Evolutionary conservation across 2,888 invertebrate genomes (phyloP).

Genomic region (Dioctria linearis): DNA sequence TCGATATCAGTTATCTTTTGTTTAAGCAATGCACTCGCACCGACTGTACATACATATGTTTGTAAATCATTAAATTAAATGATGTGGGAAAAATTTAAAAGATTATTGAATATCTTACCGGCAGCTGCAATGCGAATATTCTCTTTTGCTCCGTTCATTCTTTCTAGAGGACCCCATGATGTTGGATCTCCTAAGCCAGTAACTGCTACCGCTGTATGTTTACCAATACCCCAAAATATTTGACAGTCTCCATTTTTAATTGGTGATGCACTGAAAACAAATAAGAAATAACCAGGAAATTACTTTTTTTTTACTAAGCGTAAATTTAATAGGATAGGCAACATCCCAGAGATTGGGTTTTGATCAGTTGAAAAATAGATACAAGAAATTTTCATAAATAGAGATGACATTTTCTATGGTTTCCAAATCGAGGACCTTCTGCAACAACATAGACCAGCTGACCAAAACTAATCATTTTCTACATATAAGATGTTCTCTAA

Average conservation of each 20-base stretch:
- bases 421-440: too few species aligned
- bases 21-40: constrained; percentile 72
- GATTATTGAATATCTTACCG: background rate
- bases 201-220: constrained; percentile 77
- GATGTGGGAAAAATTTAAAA: background rate
- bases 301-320: background rate
- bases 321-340: too few species aligned
- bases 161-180: constrained; percentile 77
- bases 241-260: constrained; percentile 64
- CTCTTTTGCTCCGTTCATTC: constrained; percentile 79
- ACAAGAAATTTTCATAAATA: too few species aligned
- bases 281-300: background rate
- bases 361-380: too few species aligned
- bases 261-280: constrained; percentile 46
- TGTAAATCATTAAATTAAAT: background rate
- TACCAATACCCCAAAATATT: constrained; percentile 76
- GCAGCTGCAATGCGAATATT: constrained; percentile 77
- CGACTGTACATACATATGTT: constrained; percentile 64
- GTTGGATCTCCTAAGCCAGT: constrained; percentile 78
- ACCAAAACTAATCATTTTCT: too few species aligned
- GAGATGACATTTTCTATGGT: too few species aligned
- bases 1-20: constrained; percentile 73
- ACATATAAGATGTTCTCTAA: too few species aligned
- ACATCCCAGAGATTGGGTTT: too few species aligned
- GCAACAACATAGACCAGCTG: too few species aligned